These are phyloP conservation scores for Tragelaphus strepsiceros DNA, from an alignment of 2,113 vertebrate genomes.

Conservation along the genomic window DNA sequence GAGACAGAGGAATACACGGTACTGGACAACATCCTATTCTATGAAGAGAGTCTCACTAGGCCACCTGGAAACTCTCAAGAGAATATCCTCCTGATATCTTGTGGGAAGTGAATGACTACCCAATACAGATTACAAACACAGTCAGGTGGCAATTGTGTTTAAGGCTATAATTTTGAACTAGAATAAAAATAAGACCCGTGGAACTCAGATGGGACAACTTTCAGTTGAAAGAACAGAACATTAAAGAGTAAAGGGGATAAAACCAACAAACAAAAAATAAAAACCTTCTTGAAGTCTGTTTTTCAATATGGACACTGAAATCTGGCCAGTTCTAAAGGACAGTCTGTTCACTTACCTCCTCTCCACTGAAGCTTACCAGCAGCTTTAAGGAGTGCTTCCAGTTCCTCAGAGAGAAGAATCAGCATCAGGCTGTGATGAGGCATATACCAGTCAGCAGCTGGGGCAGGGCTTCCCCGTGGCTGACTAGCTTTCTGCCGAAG, in stretches of 20 bases:
- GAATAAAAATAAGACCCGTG: background rate
- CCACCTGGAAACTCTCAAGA: background rate
- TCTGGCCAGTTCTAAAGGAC: background rate
- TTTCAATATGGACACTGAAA: conserved; percentile 25
- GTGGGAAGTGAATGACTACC: background rate
- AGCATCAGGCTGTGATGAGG: background rate
- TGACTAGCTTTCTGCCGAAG: background rate
- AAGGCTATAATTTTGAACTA: background rate
- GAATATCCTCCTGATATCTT: background rate
- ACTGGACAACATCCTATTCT: background rate
- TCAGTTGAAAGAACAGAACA: background rate
- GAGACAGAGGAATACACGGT: background rate
- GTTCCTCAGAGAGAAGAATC: background rate
- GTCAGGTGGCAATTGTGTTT: background rate
- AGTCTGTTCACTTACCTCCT: conserved; percentile 39
- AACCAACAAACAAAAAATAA: background rate
- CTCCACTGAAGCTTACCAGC: background rate
- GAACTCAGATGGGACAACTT: background rate
- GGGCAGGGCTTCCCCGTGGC: background rate
- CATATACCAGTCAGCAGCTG: background rate
- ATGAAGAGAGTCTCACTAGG: background rate
- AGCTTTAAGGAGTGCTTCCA: background rate
- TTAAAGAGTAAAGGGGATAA: background rate
- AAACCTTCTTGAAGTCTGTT: background rate
- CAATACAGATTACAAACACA: background rate